These are phyloP conservation scores for Autographa gamma DNA, from an alignment of 2,888 invertebrate genomes.

Conservation along the genomic window DNA sequence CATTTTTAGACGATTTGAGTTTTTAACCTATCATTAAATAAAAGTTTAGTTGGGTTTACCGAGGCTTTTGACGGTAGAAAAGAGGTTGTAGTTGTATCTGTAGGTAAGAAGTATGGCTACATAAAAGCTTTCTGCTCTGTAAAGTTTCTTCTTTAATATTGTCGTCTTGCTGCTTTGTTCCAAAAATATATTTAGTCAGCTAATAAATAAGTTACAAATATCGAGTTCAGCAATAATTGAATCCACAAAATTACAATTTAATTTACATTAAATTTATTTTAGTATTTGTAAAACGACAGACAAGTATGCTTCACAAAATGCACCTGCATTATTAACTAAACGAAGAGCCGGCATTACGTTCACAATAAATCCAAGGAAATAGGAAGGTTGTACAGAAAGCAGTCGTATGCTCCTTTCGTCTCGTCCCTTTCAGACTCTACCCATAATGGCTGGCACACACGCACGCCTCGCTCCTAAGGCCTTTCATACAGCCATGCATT, in stretches of 20 bases:
- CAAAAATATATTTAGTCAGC: too few species aligned
- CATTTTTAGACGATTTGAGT: not conserved
- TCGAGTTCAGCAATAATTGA: too few species aligned
- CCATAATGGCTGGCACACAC: conserved; percentile 43
- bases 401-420: conserved; percentile 16
- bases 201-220: too few species aligned
- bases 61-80: not conserved
- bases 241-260: too few species aligned
- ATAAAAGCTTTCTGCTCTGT: too few species aligned
- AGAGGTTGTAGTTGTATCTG: not conserved
- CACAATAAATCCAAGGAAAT: conserved; percentile 12
- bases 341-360: not conserved
- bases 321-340: conserved; percentile 3
- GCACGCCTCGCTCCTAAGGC: conserved; percentile 23
- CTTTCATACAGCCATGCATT: conserved; percentile 30
- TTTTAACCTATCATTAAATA: not conserved
- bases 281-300: too few species aligned
- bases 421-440: conserved; percentile 32
- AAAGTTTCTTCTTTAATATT: too few species aligned
- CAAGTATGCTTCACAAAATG: not conserved
- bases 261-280: too few species aligned
- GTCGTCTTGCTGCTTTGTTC: too few species aligned
- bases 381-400: conserved; percentile 9
- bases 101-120: too few species aligned
- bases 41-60: not conserved